Conservation (phyloP, 2,888 invertebrate genomes). For the Dendrolimus pini region DNA sequence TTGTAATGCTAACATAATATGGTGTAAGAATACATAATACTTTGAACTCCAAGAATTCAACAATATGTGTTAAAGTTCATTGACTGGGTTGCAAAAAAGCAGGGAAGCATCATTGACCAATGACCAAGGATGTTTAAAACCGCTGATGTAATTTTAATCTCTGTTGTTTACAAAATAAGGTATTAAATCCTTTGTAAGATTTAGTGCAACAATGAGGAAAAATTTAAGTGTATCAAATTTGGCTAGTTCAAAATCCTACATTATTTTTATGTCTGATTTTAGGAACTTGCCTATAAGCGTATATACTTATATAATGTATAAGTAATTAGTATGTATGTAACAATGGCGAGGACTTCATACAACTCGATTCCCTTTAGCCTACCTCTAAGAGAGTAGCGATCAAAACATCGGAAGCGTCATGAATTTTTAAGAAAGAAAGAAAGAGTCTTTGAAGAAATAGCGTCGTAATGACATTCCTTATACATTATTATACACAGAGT, state of each 20-base stretch:
- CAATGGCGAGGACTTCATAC: no score
- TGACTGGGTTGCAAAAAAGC: not conserved
- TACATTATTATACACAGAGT: no score
- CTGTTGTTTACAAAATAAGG: not conserved
- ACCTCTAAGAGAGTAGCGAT: no score
- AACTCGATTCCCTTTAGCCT: no score
- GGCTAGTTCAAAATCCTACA: slow-evolving; percentile 20
- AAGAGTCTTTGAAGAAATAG: no score
- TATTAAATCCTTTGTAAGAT: not conserved
- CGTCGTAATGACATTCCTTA: no score
- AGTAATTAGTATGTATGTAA: no score
- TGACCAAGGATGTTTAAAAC: not conserved
- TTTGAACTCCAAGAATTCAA: not conserved
- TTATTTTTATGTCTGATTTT: slow-evolving; percentile 7
- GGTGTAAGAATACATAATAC: slow-evolving; percentile 6
- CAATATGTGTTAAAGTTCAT: not conserved
- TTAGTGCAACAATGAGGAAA: not conserved
- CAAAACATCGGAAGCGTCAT: no score
- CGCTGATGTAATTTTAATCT: not conserved
- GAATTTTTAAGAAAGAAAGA: no score
- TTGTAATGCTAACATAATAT: slow-evolving; percentile 4
- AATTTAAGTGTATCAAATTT: slow-evolving; percentile 1
- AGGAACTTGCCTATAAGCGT: no score
- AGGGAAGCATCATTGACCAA: not conserved
- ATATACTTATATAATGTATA: no score